These are phyloP conservation scores for Drosophila persimilis DNA, from an alignment of 1,140 invertebrate genomes.

Conservation along the genomic window DNA sequence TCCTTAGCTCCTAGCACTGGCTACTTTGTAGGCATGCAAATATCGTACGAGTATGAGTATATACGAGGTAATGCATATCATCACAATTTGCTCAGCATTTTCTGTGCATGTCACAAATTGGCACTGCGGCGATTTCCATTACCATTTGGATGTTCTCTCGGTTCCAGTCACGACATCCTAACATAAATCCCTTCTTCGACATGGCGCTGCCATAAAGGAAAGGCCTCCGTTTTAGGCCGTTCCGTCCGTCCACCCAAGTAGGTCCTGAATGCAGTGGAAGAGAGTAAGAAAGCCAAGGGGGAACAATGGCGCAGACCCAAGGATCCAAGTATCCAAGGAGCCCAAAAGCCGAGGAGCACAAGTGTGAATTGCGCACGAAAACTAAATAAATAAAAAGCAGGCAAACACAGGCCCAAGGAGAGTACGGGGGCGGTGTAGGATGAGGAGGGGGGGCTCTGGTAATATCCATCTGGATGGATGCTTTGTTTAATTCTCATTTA, in stretches of 20 bases:
- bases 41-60: conserved; percentile 6
- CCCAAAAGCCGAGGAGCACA: conserved; percentile 23
- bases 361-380: conserved; percentile 54
- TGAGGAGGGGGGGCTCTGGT: neutral
- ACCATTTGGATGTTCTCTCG: conserved; percentile 32
- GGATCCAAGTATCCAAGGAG: conserved; percentile 30
- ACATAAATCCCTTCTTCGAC: conserved; percentile 63
- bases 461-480: conserved; percentile 30
- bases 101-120: conserved; percentile 70
- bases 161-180: conserved; percentile 66
- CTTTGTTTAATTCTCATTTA: conserved; percentile 80
- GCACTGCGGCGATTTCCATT: conserved; percentile 55
- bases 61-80: neutral
- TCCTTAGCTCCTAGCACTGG: neutral
- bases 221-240: conserved; percentile 14
- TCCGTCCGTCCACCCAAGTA: neutral
- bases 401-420: conserved; percentile 17
- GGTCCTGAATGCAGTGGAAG: conserved; percentile 24
- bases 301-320: conserved; percentile 38
- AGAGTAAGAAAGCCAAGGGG: neutral
- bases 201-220: conserved; percentile 42
- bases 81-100: conserved; percentile 36
- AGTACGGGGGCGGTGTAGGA: neutral
- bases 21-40: conserved; percentile 28
- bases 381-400: conserved; percentile 59